Percentiles rank a stretch among this genome's conserved stretches.
Evolutionary conservation across 1,140 invertebrate species (phyloP).

Genomic region (Sycophaga agraensis): DNA sequence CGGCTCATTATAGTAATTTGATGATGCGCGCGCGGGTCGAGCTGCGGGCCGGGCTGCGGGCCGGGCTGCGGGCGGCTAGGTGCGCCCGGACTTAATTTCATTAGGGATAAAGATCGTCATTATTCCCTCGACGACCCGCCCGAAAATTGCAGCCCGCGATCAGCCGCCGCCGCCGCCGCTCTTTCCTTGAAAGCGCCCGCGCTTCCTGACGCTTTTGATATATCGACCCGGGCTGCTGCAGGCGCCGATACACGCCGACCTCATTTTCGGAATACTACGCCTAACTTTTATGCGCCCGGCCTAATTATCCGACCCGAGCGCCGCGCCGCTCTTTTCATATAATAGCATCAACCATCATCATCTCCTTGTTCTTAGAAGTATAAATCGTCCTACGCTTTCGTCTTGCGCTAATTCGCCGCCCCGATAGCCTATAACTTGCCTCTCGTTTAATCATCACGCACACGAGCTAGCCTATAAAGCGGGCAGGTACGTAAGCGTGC

Average conservation of each 20-base stretch:
- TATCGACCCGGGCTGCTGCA: too few relatives aligned
- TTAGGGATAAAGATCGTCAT: slow-evolving; percentile 55
- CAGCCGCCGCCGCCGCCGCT: background rate
- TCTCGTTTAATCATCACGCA: too few relatives aligned
- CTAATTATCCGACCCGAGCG: background rate
- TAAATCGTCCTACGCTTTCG: background rate
- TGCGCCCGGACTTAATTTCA: slow-evolving; percentile 51
- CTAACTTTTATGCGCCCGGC: background rate
- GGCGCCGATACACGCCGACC: too few relatives aligned
- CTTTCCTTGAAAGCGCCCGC: slow-evolving; percentile 11
- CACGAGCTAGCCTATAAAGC: too few relatives aligned
- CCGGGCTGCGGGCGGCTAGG: slow-evolving; percentile 14
- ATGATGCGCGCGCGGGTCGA: slow-evolving; percentile 32
- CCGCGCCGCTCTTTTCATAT: background rate
- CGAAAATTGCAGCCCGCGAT: slow-evolving; percentile 20
- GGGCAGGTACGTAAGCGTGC: too few relatives aligned
- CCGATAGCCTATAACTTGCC: too few relatives aligned
- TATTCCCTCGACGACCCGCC: slow-evolving; percentile 43
- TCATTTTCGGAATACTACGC: background rate
- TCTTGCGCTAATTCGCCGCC: background rate
- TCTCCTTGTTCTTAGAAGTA: slow-evolving; percentile 5
- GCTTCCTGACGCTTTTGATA: slow-evolving; percentile 21
- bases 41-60: background rate
- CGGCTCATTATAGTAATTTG: slow-evolving; percentile 50
- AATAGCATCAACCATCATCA: too few relatives aligned